Conservation (phyloP, 2,113 vertebrate species). For the Emydocephalus ijimae region DNA sequence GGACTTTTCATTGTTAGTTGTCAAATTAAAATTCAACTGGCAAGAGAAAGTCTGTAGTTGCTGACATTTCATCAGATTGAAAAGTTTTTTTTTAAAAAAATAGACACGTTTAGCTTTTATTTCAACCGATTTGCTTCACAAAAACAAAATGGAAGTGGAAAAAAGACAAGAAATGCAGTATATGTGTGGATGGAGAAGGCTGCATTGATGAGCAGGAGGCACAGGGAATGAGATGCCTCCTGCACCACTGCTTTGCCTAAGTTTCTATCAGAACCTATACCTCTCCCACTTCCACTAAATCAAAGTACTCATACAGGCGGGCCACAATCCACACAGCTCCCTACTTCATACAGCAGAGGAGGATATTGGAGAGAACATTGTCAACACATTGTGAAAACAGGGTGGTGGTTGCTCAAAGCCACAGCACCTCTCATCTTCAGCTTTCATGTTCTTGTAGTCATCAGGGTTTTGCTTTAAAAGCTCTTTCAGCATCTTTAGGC, state of each 20-base stretch:
- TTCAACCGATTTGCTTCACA: not conserved
- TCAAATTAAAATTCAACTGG: not conserved
- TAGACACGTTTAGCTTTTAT: not conserved
- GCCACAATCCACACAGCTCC: not conserved
- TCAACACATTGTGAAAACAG: not conserved
- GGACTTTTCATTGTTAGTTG: not conserved
- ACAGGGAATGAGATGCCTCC: not conserved
- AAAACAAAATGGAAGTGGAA: not conserved
- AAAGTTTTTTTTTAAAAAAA: not conserved
- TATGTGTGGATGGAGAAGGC: not conserved
- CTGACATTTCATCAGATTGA: not conserved
- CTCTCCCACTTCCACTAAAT: not conserved
- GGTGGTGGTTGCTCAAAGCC: not conserved
- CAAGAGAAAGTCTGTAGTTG: not conserved
- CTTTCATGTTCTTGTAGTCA: conserved; percentile 28
- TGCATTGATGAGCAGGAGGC: not conserved
- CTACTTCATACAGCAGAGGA: not conserved
- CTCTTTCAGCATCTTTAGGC: conserved; percentile 20
- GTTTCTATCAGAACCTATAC: not conserved
- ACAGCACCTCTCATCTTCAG: conserved; percentile 7
- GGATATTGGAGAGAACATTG: not conserved
- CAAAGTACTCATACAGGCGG: not conserved
- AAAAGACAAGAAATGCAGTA: not conserved
- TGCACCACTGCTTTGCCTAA: not conserved
- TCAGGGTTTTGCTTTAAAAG: conserved; percentile 27